Base-by-base conservation (phyloP, 2,888 invertebrate genomes). In the Ichneumoninae sp. region DNA sequence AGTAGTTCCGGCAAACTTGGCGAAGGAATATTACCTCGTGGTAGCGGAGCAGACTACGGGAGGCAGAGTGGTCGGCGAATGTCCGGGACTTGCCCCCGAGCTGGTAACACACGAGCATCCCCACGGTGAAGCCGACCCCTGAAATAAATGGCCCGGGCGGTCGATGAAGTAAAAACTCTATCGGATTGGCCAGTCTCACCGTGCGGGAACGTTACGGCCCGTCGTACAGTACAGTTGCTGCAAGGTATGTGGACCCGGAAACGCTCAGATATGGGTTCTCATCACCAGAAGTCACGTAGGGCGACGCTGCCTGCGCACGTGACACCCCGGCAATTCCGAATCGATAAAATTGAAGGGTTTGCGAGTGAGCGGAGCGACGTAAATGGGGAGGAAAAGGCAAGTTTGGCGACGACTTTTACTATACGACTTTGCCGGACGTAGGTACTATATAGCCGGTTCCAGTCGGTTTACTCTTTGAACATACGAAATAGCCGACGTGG, bases 1-100 rank as follows among this genome's bases (percentile, higher is more conserved):
- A n/a, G 73, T 30, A 74, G 73, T 74, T 60, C 44, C n/a, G 44
- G 44, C 60, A 74, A 74, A 74, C 19, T 74, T 60, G 44, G 73
- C 4, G 60, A 60, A 44, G 44, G 73, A 44, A 74, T 60, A 47
- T 74, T 44, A 60, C 73, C 47, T 60, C 60, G 19, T 47, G 47
- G 60, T 26, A 13, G 44, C 44, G n/a, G 30, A 47, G 47, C 44
- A 44, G 36, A 16, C 57, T 26, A 74, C 47, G 26, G 26, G 60
- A 71, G 71, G 3, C 71, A 13, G 60, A 47, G 60, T 44, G 33
- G 7, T n/a, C n/a, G 60, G 44, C 26, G 47, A 74, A 26, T 5
- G 44, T 74, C 44, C 22, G 47, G 57, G n/a, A 19, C 40, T n/a
- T 74, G 26, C n/a, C 13, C 3, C 3, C 44, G 13, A 30, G 60